Conservation (phyloP, 2,797 vertebrate genomes). For the Todus mexicanus region DNA sequence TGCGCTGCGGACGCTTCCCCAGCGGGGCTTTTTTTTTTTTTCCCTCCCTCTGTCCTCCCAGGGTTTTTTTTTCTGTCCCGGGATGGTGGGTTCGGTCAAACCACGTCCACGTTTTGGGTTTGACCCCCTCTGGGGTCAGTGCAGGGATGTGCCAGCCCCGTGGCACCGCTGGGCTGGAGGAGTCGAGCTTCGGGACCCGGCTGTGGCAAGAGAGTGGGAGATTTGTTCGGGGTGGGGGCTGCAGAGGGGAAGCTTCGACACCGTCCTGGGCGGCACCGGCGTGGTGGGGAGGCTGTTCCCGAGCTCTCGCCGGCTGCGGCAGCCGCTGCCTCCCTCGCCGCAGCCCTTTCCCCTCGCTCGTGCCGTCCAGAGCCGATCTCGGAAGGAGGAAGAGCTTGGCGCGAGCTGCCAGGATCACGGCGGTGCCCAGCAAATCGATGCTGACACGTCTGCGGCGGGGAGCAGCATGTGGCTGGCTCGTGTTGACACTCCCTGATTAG, state of each 20-base stretch:
- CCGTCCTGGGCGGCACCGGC: not conserved
- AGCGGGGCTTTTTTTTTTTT: not conserved
- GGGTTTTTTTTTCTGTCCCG: not conserved
- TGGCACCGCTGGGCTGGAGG: not conserved
- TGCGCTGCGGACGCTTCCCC: not conserved
- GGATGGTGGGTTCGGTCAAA: not conserved
- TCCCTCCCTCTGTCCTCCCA: accelerated
- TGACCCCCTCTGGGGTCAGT: not conserved
- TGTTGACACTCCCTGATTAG: not conserved
- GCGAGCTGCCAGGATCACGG: not conserved
- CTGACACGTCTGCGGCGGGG: constrained; percentile 24
- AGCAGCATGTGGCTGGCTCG: constrained; percentile 38
- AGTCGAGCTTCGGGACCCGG: not conserved
- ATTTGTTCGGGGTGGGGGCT: not conserved
- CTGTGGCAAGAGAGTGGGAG: not conserved
- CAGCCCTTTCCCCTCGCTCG: not conserved
- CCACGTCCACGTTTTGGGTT: not conserved
- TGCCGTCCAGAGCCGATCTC: not conserved
- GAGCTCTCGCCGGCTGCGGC: accelerated
- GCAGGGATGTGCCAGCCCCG: not conserved
- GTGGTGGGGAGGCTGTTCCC: not conserved
- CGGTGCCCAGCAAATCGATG: constrained; percentile 3
- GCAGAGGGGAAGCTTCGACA: not conserved
- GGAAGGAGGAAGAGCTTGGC: constrained; percentile 23
- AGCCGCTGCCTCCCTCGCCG: not conserved